Evolutionary conservation across 2,888 invertebrate genomes (phyloP), one percentile per base, ranked within the genome.

Genomic region (Orthosia incerta): DNA sequence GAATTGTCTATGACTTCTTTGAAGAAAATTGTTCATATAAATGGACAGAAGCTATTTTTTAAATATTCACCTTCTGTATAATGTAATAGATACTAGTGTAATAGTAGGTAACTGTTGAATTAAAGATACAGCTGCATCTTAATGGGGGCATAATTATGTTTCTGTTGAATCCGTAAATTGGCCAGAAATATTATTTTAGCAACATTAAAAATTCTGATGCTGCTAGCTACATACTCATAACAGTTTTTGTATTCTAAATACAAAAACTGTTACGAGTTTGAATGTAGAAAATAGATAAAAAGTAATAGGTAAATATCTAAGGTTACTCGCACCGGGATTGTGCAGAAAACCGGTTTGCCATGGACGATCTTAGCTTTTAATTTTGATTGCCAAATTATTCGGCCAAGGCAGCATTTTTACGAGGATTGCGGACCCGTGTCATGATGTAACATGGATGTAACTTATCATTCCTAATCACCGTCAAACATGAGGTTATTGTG

Each of bases 361-460:
- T 78, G 75, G 68, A 57, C 57, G 64, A 68, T 74, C 59, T 71
- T 48, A 62, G 67, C 60, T 65, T 76, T 55, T 57, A 74, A 83
- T 72, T 69, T 72, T 56, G 59, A 73, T 82, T 85, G 83, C 82
- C 72, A 76, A 78, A 84, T 75, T 69, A 84, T 56, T 71, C 61
- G 85, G 82, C 45, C 84, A 83, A 83, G 83, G 83, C 18, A 65
- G 20, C 39, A 73, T 65, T 67, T 60, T 73, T 74, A 67, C 53
- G 50, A 53, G 45, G 59, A 51, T 69, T 50, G 66, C 45, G 48
- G 50, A 62, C n/a, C 13, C 16, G 46, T 67, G 50, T 65, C 55
- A 20, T 74, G 26, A 67, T 69, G 79, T 71, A 68, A 67, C 18
- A 61, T 57, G 69, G 26, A 67, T 72, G 79, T 71, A 68, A 67